Conservation (phyloP, 2,113 vertebrate genomes). For the Pholis gunnellus region DNA sequence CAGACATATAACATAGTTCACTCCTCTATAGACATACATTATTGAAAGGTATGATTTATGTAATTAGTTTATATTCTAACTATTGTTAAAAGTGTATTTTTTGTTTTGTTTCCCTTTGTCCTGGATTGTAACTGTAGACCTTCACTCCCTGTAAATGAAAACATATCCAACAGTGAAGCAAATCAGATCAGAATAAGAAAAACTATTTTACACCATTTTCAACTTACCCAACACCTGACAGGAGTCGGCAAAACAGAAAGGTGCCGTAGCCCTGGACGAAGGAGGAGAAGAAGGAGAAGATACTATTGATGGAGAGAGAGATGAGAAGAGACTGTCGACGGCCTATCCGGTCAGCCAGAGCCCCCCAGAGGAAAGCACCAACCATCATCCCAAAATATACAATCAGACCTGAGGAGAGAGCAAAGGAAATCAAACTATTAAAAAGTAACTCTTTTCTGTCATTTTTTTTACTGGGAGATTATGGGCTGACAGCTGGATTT, state of each 20-base stretch:
- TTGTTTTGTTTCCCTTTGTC: neutral
- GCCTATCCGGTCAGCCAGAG: constrained; percentile 94
- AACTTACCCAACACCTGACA: constrained; percentile 96
- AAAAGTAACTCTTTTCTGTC: neutral
- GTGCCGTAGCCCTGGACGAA: constrained; percentile 98
- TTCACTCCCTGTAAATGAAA: neutral
- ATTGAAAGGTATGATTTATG: neutral
- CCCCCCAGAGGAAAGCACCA: constrained; percentile 97
- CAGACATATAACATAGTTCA: neutral
- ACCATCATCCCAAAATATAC: constrained; percentile 99
- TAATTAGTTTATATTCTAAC: neutral
- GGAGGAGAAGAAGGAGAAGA: constrained; percentile 99
- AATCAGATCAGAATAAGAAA: neutral
- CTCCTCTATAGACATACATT: neutral
- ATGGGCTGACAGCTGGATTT: neutral
- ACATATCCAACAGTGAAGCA: neutral
- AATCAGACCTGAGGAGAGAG: constrained; percentile 87
- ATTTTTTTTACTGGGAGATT: neutral
- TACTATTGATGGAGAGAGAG: constrained; percentile 97
- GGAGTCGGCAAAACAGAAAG: constrained; percentile 96
- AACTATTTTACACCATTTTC: neutral
- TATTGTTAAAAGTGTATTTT: neutral
- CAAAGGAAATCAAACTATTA: neutral
- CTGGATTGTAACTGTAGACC: neutral
- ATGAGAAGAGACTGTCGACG: constrained; percentile 96